Base-by-base conservation (phyloP, 35 echinoderm and acorn worm genomes). In the Amphiura filiformis region DNA sequence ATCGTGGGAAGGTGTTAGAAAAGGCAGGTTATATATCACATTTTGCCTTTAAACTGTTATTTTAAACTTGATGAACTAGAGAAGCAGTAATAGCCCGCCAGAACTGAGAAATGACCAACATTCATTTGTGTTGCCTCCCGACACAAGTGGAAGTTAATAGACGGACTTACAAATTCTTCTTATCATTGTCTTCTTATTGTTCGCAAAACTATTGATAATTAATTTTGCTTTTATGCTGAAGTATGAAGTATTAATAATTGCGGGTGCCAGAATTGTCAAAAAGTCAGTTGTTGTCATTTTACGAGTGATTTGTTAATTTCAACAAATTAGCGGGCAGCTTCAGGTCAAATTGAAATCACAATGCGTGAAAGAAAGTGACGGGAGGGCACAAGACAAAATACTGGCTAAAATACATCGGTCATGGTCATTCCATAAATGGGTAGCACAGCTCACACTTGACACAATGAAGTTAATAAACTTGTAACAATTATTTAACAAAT, bases 51-150 rank as follows among this genome's bases (percentile, higher is more conserved):
- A 13, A 13, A 3, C 61, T 70, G 61, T 70, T 70, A 26, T 70
- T n/a, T 70, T 70, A 70, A 70, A 70, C 61, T 70, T 70, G 61
- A 13, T 70, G 61, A 70, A 70, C 61, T n/a, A 70, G 61, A 70
- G 17, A 11, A 52, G 7, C n/a, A n/a, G n/a, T n/a, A n/a, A 15
- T 26, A 70, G 61, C 61, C 61, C 61, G 11, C 11, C 61, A n/a
- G 61, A 70, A 70, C 26, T 13, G 15, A 26, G n/a, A 26, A 2
- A 4, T 70, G 61, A 70, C 1, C 61, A 70, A 70, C 61, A 70
- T 70, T n/a, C n/a, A n/a, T n/a, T n/a, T 3, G 61, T 70, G 1
- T 70, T 26, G 15, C 4, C 26, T 18, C 28, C 26, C 26, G 61
- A 30, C 28, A 15, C 26, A 30, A 70, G 2, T 70, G 26, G 28